Evolutionary conservation across 1,140 invertebrate genomes (phyloP), one percentile per base, ranked within the genome.

Genomic region (Diprion similis): DNA sequence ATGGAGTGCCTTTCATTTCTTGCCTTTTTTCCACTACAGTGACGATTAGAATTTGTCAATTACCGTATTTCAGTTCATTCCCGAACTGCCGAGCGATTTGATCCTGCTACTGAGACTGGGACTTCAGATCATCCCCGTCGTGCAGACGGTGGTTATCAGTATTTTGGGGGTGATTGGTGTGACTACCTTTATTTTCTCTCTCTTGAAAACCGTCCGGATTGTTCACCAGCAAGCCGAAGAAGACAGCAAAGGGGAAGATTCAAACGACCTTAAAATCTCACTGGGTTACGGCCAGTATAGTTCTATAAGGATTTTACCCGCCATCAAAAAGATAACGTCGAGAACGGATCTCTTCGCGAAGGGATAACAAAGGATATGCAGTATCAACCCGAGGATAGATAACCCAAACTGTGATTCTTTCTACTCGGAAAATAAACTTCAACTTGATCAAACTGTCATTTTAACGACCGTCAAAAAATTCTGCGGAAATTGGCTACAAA

Each of bases 251-350:
- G 82, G 79, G 64, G 79, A 77, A 10, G 85, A 88, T 9, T 86
- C 81, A 66, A 68, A 76, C 0, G 86, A 88, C 68, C 79, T 86
- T 8, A 83, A 80, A 75, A 83, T 88, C 82, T 83, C 87, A 1
- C 77, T 88, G 13, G 83, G 81, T 17, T 86, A 86, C 45, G 83
- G 84, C 1, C 87, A 86, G 67, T 86, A 87, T 68, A 84, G 83
- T 15, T 79, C 85, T 4, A 87, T 87, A 46, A 80, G 78, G 46
- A 88, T 88, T 71, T 72, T 88, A 18, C 84, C 87, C 4, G 77
- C 84, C 0, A 81, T 88, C 0, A 87, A 83, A 69, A 87, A 86
- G 51, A 87, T 86, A 0, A 86, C 84, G 0, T 87, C 85, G 0
- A 84, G 79, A 64, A 81, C 85, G 46, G 85, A 84, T 73, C 75